Percentiles rank a stretch among this genome's conserved stretches.
Conservation (phyloP, 2,113 vertebrate genomes). For the Neodontobutis hainanensis region DNA sequence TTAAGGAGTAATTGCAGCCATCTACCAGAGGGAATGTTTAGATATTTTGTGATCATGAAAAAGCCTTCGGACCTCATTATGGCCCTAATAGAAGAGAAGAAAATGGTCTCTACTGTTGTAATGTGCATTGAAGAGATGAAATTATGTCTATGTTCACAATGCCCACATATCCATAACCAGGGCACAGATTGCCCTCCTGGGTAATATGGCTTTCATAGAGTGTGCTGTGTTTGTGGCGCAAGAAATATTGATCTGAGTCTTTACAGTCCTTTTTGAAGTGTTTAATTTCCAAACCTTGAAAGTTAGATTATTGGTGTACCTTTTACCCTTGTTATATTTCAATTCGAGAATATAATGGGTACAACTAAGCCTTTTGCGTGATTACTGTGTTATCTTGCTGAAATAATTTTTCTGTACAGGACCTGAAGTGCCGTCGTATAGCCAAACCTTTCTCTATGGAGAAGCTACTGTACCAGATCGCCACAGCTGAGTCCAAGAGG, state of each 20-base stretch:
- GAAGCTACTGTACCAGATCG: constrained; percentile 98
- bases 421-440: constrained; percentile 95
- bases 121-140: constrained; percentile 32
- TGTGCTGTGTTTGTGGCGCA: not conserved
- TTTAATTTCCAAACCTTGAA: not conserved
- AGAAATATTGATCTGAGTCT: not conserved
- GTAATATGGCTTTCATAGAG: constrained; percentile 44
- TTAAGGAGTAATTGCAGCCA: constrained; percentile 16
- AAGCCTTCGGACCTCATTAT: constrained; percentile 32
- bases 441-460: constrained; percentile 99
- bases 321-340: not conserved
- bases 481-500: constrained; percentile 94
- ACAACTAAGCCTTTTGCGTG: no score
- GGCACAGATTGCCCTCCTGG: constrained; percentile 19
- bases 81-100: constrained; percentile 27
- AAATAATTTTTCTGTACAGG: constrained; percentile 74
- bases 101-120: constrained; percentile 44
- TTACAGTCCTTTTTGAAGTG: not conserved
- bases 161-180: constrained; percentile 7
- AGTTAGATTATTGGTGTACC: not conserved
- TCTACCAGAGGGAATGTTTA: constrained; percentile 9
- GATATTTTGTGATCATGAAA: constrained; percentile 17
- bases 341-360: not conserved
- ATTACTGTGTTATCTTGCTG: not conserved
- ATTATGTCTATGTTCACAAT: constrained; percentile 8